Evolutionary conservation across 1,140 invertebrate genomes (phyloP), one percentile per base, ranked within the genome.

Genomic region (Stenopsyche tienmushanensis): DNA sequence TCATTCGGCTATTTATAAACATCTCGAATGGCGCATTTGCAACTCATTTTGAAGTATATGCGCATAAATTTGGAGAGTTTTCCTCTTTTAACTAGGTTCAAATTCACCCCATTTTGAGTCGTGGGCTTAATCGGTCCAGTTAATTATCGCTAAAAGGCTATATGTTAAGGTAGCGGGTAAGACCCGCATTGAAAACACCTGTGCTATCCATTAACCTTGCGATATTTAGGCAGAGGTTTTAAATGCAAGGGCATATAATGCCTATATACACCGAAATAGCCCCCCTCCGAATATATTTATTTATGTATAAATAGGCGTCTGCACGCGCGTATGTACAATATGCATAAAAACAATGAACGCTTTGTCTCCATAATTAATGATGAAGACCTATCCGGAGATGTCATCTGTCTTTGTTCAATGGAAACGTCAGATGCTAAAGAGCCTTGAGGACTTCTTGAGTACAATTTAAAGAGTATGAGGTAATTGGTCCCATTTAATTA

Each of bases 401-500:
- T 34, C 53, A 57, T 58, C 55, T 29, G 39, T 58, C 41, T 47
- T 47, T 26, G 55, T 58, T 58, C 20, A 58, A 21, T 54, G 20
- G 52, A 54, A 18, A 25, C 20, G 20, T 54, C 52, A 21, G 52
- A 54, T 9, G 52, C 13, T 25, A 26, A 58, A n/a, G 39, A 44
- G 53, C 10, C 29, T 5, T 21, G 15, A 2, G 42, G 55, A 44
- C 54, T 3, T 5, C 8, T 18, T 15, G 17, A 13, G 10, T 47
- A 47, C 44, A 47, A 24, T 5, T n/a, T 15, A 21, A 55, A 45
- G 41, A 29, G 55, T 24, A n/a, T 57, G 44, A 47, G 26, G 25
- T 58, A 58, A 58, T 58, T 58, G 55, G 55, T 29, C 24, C 55
- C 55, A 58, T 58, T 58, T 58, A 58, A 58, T 58, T 58, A 58